phyloP scores from a whole-genome alignment of 2,888 invertebrate species.

The Clepsis dumicolana region DNA sequence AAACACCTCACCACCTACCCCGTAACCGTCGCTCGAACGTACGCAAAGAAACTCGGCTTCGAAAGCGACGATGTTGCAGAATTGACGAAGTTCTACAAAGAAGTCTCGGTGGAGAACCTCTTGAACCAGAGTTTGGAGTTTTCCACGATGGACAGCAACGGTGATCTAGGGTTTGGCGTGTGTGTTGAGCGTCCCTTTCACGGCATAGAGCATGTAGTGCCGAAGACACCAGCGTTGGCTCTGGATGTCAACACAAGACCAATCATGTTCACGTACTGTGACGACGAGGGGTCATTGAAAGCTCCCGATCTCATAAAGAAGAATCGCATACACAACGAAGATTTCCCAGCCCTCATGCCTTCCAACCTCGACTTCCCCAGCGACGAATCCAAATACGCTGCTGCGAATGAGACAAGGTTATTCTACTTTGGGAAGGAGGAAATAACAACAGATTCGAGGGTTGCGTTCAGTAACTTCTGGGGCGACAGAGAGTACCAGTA shows the following conservation, averaged over 20 bases:
- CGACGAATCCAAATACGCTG: neutral
- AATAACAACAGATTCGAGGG: neutral
- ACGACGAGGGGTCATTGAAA: neutral
- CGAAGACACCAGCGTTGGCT: neutral
- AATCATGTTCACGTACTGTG: neutral
- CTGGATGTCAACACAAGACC: neutral
- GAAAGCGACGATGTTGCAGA: neutral
- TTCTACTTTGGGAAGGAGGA: constrained; percentile 4
- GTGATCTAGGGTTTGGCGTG: constrained; percentile 2
- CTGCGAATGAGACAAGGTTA: neutral
- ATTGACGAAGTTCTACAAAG: constrained; percentile 2
- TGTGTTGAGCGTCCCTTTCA: neutral
- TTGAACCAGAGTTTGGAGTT: neutral
- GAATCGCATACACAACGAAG: neutral
- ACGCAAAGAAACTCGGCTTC: constrained; percentile 8
- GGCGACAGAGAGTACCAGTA: constrained; percentile 2
- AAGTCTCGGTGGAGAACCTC: neutral
- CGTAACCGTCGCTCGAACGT: neutral
- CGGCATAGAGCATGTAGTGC: neutral
- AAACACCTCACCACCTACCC: neutral
- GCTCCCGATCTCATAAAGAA: neutral
- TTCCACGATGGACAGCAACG: neutral
- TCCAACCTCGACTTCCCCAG: constrained; percentile 10
- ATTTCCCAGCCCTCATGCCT: constrained; percentile 4
- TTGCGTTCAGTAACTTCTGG: neutral